Base-by-base conservation (phyloP, 2,113 vertebrate genomes). In the Peromyscus californicus region DNA sequence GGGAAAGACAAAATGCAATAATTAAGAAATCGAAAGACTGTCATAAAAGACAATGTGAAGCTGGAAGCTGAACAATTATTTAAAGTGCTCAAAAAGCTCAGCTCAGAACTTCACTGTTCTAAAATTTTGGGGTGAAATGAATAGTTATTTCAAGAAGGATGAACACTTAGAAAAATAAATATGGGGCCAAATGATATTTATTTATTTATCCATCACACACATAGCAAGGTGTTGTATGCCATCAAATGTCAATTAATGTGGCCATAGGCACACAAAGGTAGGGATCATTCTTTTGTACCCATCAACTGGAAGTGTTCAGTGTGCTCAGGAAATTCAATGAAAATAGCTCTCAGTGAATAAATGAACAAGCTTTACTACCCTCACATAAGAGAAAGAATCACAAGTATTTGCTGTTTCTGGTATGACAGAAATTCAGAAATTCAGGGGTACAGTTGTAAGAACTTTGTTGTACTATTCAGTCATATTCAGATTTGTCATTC, bases 21-120 rank as follows among this genome's bases (percentile, higher is more conserved):
- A 98, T 98, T 98, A 97, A 97, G 96, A 97, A 97, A 95, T 96
- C 72, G 84, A 92, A 95, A 97, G 90, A 61, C 97, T 97, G 96
- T 97, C 96, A 96, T 91, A 96, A 96, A 91, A 97, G 96, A 98
- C 96, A 96, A 97, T 96, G 84, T 67, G 70, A 93, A 95, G 93
- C 91, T 96, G 94, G 87, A 92, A 95, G 82, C 78, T 79, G 79
- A 96, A 65, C 92, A 97, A 94, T 96, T 97, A 91, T 78, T 94
- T 91, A 96, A 96, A 96, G 74, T 76, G 72, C 48, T 92, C 39
- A 9, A 48, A 93, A 84, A 82, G 54, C 91, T 89, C 36, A 36
- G 95, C 78, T 80, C 74, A 79, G 67, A 96, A 89, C 48, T 91
- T 89, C 17, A 79, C 19, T 65, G 3, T 24, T 94, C 15, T 59